Percentiles rank a stretch among this genome's conserved stretches.
Conservation (phyloP, 2,113 vertebrate species). For the Columbina picui region DNA sequence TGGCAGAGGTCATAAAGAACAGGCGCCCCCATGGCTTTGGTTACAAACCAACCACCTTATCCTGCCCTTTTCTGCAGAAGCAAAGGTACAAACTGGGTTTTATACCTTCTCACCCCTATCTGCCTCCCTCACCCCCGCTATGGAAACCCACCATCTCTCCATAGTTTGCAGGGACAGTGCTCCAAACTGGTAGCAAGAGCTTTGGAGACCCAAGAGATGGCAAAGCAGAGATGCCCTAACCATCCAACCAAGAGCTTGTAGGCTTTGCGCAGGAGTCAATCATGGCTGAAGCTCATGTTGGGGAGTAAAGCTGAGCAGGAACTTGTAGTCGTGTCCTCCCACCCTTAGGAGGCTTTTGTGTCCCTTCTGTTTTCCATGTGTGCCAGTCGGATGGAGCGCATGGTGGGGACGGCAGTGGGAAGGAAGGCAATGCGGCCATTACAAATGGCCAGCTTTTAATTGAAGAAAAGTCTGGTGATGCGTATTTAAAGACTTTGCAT, state of each 20-base stretch:
- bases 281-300: neutral
- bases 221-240: neutral
- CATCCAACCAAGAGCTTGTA: neutral
- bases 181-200: neutral
- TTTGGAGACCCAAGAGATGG: neutral
- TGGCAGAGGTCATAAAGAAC: neutral
- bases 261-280: neutral
- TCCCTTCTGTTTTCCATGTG: neutral
- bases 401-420: neutral
- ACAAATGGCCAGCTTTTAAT: neutral
- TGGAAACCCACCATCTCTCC: neutral
- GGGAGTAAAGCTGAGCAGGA: neutral
- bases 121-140: neutral
- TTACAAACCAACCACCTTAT: neutral
- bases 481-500: neutral
- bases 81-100: neutral
- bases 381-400: accelerated
- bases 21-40: neutral
- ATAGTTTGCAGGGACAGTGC: neutral
- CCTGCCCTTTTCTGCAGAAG: neutral
- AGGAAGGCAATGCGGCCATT: accelerated
- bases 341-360: neutral
- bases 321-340: neutral
- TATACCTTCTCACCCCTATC: neutral
- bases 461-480: neutral